Conservation (phyloP, 2,797 vertebrate genomes). For the Rhynchotus rufescens region DNA sequence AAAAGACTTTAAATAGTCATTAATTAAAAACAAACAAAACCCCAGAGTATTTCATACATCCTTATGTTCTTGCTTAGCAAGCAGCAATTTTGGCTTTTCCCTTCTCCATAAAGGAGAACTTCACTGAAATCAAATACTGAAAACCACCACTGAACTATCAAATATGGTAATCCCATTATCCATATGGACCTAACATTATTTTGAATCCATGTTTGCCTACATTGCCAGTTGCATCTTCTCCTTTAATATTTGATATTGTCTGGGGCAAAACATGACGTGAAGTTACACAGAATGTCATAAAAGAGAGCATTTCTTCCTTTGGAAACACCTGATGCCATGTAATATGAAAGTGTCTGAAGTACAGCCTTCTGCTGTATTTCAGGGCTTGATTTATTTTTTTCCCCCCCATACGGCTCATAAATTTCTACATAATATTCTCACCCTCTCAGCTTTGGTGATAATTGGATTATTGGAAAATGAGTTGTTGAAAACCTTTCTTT, state of each 20-base stretch:
- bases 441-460: conserved; percentile 8
- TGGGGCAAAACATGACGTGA: conserved; percentile 14
- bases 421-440: conserved; percentile 31
- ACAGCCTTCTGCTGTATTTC: conserved; percentile 36
- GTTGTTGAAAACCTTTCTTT: conserved; percentile 3
- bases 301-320: conserved; percentile 55
- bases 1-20: conserved; percentile 8
- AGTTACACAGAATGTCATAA: neutral
- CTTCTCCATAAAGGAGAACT: neutral
- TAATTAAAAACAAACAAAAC: neutral
- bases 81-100: neutral
- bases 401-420: conserved; percentile 17
- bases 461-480: conserved; percentile 32
- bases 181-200: neutral
- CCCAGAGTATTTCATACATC: neutral
- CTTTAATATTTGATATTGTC: conserved; percentile 59
- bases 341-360: conserved; percentile 9
- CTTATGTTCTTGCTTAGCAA: neutral
- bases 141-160: neutral
- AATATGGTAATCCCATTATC: neutral
- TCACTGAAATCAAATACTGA: neutral
- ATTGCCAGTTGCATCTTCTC: conserved; percentile 41
- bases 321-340: conserved; percentile 38
- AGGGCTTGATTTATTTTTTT: neutral
- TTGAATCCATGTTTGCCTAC: conserved; percentile 44